Base-by-base conservation (phyloP, 2,797 vertebrate genomes). In the Buphagus erythrorhynchus region DNA sequence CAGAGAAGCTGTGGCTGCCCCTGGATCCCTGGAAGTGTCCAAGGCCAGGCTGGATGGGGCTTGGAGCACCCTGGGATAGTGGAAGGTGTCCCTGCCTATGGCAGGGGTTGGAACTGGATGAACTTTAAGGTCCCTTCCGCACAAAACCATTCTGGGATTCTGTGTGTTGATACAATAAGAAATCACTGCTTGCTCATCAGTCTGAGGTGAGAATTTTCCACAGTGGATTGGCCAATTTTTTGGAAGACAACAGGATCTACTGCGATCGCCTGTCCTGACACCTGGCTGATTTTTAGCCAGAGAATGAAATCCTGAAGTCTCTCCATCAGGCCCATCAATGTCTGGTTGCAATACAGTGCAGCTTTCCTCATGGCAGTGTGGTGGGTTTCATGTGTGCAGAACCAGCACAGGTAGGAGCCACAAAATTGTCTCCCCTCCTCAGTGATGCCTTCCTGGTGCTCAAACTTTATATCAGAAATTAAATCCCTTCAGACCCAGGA, bases 31-130 rank as follows among this genome's bases (percentile, higher is more conserved):
- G 79, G 17, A 0, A 76, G 17, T 46, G 65, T 17, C 0, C 51
- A 0, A 57, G 11, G 35, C 8, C 12, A 40, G 29, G 12, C 0
- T 22, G 51, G n/a, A 16, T 0, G 0, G 17, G 17, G 6, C 7
- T 58, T 31, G 51, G 65, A 71, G 29, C 21, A 71, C 0, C 4
- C 29, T 77, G 58, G 33, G 17, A 2, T 3, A 5, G 33, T 52
- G 38, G 38, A 19, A 65, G 2, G 3, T 46, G 25, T 65, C 55
- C 15, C 25, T 65, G 12, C 8, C 13, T 15, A 8, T 31, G 17
- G 25, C 24, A 51, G 49, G 10, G 1, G 2, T 2, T n/a, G 62
- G 6, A 29, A 57, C 16, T 10, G 7, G 14, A 1, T 35, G 38
- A 0, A 0, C 14, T 40, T 57, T 18, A 19, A 28, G 7, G 25